Evolutionary conservation across 2,797 vertebrate genomes (phyloP).

Genomic region (Tenualosa thibaudeaui): DNA sequence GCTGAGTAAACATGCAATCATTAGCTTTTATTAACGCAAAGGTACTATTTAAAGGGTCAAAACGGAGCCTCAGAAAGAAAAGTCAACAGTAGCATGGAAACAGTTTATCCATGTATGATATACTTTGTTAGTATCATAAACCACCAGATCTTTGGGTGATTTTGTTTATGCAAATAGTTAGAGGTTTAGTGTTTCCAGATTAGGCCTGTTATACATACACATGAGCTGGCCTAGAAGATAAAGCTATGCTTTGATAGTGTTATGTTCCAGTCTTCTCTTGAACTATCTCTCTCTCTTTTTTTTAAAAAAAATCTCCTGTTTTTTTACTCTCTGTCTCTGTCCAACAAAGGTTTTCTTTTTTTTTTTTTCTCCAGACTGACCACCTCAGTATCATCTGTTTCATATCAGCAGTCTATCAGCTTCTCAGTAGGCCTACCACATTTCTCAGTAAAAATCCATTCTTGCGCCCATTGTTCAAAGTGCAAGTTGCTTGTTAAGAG

Average conservation of each 20-base stretch:
- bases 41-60: not conserved
- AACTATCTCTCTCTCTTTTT: not conserved
- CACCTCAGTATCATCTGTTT: not conserved
- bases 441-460: not conserved
- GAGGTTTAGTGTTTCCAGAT: not conserved
- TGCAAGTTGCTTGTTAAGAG: not conserved
- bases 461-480: conserved; percentile 14
- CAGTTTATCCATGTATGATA: not conserved
- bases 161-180: not conserved
- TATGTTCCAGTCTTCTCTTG: not conserved
- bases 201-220: not conserved
- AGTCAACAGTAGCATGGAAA: not conserved
- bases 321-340: not conserved
- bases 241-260: not conserved
- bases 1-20: conserved; percentile 65
- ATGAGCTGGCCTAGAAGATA: not conserved
- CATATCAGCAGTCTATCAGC: not conserved
- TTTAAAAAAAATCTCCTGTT: not conserved
- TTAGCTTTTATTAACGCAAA: conserved; percentile 50
- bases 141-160: not conserved
- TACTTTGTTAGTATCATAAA: not conserved
- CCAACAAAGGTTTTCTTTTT: not conserved
- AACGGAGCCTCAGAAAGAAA: not conserved
- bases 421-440: not conserved
- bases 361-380: not conserved